These are phyloP conservation scores for Stenodera caucasica DNA, from an alignment of 2,888 invertebrate species.

Conservation along the genomic window DNA sequence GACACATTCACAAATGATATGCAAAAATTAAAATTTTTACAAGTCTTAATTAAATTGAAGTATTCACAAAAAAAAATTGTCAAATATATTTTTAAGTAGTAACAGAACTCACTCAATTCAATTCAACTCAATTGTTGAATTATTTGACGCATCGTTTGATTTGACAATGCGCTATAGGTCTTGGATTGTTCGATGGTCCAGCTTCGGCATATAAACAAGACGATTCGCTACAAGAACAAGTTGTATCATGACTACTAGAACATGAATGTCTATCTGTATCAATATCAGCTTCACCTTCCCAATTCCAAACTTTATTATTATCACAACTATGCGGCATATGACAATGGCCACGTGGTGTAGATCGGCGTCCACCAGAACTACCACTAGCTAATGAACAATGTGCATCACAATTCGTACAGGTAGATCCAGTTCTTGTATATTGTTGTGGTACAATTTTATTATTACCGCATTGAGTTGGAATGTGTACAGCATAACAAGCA, in stretches of 20 bases:
- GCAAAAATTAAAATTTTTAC: conserved; percentile 24
- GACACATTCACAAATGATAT: conserved; percentile 28
- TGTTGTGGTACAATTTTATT: conserved; percentile 33
- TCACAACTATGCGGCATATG: conserved; percentile 50
- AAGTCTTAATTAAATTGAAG: too few relatives aligned
- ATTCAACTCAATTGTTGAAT: conserved; percentile 8
- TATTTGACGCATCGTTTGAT: conserved; percentile 42
- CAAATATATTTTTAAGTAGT: conserved; percentile 11
- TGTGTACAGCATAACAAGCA: conserved; percentile 53
- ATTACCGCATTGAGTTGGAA: conserved; percentile 45
- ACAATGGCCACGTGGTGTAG: conserved; percentile 47
- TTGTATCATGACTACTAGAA: conserved; percentile 60
- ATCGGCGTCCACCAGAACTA: conserved; percentile 49
- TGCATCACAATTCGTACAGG: conserved; percentile 52
- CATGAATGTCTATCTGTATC: conserved; percentile 59
- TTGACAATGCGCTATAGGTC: conserved; percentile 43
- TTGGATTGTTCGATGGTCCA: conserved; percentile 49
- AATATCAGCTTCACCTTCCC: conserved; percentile 55
- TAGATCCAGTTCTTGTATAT: conserved; percentile 43
- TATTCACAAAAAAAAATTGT: not conserved
- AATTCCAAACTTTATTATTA: conserved; percentile 50
- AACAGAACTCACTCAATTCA: conserved; percentile 9
- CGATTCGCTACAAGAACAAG: conserved; percentile 66
- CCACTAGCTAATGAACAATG: conserved; percentile 53
- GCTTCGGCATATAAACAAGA: conserved; percentile 66